These are phyloP conservation scores for Pyrrhosoma nymphula DNA, from an alignment of 2,888 invertebrate genomes.

Conservation along the genomic window DNA sequence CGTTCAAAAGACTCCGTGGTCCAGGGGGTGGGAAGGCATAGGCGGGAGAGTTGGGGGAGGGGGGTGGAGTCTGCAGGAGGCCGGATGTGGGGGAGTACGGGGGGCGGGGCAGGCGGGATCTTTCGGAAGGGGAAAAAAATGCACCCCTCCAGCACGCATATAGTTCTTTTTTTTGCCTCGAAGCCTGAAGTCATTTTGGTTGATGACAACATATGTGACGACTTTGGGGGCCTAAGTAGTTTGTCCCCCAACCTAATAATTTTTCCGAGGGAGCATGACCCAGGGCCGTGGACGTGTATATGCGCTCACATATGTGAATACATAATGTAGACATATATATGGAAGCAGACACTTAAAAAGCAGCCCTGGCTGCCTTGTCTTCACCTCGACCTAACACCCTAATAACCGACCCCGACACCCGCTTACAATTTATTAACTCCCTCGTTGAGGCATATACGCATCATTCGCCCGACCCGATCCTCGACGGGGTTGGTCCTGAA, in stretches of 20 bases:
- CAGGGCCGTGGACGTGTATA: neutral
- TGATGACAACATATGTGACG: constrained; percentile 67
- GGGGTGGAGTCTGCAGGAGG: constrained; percentile 36
- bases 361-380: neutral
- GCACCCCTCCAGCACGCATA: constrained; percentile 28
- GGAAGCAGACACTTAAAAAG: constrained; percentile 36
- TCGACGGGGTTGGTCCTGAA: neutral
- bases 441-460: neutral
- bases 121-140: constrained; percentile 17
- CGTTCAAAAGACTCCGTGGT: neutral
- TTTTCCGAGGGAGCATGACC: constrained; percentile 46
- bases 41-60: neutral
- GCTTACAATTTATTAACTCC: constrained; percentile 56
- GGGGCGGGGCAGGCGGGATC: neutral
- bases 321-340: neutral
- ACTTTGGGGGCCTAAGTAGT: constrained; percentile 65
- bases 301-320: neutral
- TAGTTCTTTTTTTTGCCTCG: constrained; percentile 20
- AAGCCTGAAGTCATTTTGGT: constrained; percentile 52
- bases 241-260: constrained; percentile 66
- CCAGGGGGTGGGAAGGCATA: too few species aligned
- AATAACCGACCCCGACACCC: constrained; percentile 20
- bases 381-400: constrained; percentile 35
- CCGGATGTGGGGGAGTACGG: constrained; percentile 45
- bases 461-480: neutral